Percentiles rank a stretch among this genome's conserved stretches.
Evolutionary conservation across 1,140 invertebrate genomes (phyloP).

Genomic region (Schlechtendalia chinensis): DNA sequence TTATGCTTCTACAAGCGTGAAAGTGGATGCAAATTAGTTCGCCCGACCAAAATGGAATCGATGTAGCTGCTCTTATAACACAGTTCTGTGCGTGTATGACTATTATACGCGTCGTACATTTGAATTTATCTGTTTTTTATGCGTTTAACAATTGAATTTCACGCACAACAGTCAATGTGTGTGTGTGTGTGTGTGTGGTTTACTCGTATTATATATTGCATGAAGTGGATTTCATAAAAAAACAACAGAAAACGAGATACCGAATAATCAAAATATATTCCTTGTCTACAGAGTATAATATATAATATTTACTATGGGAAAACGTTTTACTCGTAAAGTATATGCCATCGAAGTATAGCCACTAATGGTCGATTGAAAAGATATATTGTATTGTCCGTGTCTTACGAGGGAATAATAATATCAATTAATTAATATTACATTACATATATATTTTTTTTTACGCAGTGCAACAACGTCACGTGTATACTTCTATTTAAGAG

Average conservation of each 20-base stretch:
- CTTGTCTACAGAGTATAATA: too few species aligned
- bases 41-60: slow-evolving; percentile 7
- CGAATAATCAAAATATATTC: too few species aligned
- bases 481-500: not conserved
- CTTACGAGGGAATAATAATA: too few species aligned
- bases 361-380: too few species aligned
- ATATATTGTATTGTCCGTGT: too few species aligned
- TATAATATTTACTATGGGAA: too few species aligned
- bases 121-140: not conserved
- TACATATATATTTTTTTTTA: not conserved
- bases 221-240: too few species aligned
- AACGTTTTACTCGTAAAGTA: too few species aligned
- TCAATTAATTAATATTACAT: not conserved
- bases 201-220: too few species aligned
- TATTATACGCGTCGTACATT: not conserved
- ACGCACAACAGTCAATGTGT: not conserved
- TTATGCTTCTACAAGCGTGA: slow-evolving; percentile 16
- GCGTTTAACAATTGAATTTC: not conserved
- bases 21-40: slow-evolving; percentile 26
- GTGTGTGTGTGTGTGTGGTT: too few species aligned
- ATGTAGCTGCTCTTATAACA: not conserved
- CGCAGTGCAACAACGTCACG: not conserved
- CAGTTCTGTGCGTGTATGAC: not conserved
- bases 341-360: too few species aligned
- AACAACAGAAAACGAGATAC: too few species aligned